phyloP scores from a whole-genome alignment of 2,888 invertebrate species.

The Choristoneura rosaceana region DNA sequence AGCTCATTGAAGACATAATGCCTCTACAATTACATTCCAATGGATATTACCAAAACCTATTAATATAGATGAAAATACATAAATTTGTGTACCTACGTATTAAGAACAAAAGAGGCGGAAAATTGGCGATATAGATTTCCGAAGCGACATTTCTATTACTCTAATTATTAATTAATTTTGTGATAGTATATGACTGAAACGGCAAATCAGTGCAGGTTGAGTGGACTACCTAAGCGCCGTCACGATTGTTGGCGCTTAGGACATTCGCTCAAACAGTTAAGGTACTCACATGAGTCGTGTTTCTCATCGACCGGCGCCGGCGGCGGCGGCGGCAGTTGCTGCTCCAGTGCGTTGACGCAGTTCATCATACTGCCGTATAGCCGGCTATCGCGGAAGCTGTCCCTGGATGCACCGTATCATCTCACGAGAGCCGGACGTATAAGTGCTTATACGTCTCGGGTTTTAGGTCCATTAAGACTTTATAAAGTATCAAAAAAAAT shows the following conservation, averaged over 20 bases:
- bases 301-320: slow-evolving; percentile 81
- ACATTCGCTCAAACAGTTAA: background rate
- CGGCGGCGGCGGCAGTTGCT: slow-evolving; percentile 90
- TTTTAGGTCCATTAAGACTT: background rate
- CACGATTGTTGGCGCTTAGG: background rate
- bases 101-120: no score
- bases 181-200: no score
- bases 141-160: no score
- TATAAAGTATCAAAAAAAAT: no score
- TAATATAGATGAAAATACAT: no score
- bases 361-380: slow-evolving; percentile 98
- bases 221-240: background rate
- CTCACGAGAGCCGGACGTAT: slow-evolving; percentile 4
- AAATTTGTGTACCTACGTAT: no score
- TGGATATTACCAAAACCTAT: no score
- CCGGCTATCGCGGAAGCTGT: slow-evolving; percentile 96
- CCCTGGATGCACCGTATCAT: slow-evolving; percentile 80
- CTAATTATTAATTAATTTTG: no score
- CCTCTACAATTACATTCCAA: no score
- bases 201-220: background rate
- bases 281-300: slow-evolving; percentile 69
- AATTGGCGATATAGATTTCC: no score
- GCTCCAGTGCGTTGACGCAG: slow-evolving; percentile 97
- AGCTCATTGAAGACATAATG: no score
- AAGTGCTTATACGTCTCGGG: background rate